Conservation (phyloP, 2,113 vertebrate species). For the Pangasianodon hypophthalmus region DNA sequence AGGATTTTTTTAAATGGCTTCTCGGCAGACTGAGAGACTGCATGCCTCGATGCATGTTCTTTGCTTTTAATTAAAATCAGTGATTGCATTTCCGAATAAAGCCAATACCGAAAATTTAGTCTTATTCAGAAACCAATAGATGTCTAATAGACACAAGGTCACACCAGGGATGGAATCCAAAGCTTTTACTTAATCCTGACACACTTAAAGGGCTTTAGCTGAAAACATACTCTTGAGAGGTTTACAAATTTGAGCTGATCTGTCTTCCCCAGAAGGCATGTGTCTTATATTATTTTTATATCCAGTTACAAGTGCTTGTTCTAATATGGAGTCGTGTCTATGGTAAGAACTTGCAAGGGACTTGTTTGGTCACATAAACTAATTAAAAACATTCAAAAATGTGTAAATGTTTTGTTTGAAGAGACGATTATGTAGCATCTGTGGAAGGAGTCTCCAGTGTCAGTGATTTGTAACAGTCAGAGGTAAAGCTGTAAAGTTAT, state of each 20-base stretch:
- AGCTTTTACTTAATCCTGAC: slow-evolving; percentile 61
- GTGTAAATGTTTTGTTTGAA: neutral
- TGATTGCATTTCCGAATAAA: slow-evolving; percentile 51
- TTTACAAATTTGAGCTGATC: slow-evolving; percentile 55
- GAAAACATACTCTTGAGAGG: slow-evolving; percentile 41
- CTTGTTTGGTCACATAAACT: neutral
- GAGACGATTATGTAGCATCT: neutral
- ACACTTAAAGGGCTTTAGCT: slow-evolving; percentile 46
- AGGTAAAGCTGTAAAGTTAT: neutral
- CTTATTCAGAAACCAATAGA: slow-evolving; percentile 43
- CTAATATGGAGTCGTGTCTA: neutral
- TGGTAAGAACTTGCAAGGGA: neutral
- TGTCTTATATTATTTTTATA: neutral
- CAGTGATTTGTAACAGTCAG: neutral
- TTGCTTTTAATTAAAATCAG: slow-evolving; percentile 59
- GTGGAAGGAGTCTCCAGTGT: neutral
- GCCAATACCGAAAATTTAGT: slow-evolving; percentile 42
- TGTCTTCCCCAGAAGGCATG: slow-evolving; percentile 25
- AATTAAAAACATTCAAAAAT: neutral
- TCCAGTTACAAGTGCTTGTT: neutral
- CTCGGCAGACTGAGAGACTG: slow-evolving; percentile 56
- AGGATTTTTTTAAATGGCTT: slow-evolving; percentile 72
- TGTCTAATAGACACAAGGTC: slow-evolving; percentile 34
- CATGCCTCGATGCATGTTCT: slow-evolving; percentile 43
- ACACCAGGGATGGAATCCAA: slow-evolving; percentile 21